Conservation (phyloP, 2,113 vertebrate genomes). For the Tetrao urogallus region DNA sequence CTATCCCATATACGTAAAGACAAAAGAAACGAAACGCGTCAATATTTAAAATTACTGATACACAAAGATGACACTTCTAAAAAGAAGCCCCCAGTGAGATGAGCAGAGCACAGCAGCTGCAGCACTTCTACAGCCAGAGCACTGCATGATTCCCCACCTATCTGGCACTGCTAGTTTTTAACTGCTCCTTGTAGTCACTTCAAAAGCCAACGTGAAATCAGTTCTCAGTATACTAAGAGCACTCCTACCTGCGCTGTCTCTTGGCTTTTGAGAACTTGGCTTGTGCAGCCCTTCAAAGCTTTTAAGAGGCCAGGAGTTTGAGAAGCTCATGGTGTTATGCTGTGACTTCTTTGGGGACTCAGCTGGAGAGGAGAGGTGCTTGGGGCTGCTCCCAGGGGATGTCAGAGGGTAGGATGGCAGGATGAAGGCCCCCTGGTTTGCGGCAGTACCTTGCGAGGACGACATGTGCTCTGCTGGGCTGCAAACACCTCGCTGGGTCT, state of each 20-base stretch:
- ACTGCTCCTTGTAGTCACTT: too few relatives aligned
- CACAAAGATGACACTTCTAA: background rate
- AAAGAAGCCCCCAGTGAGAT: background rate
- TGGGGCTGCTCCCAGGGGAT: constrained; percentile 79
- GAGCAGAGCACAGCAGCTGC: accelerated
- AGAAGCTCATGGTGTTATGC: constrained; percentile 79
- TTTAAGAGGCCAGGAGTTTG: constrained; percentile 91
- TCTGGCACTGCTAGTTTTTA: background rate
- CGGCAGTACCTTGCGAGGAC: constrained; percentile 56
- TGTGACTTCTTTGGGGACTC: constrained; percentile 73
- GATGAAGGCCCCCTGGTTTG: constrained; percentile 78
- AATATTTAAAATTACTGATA: background rate
- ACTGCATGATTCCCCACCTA: accelerated
- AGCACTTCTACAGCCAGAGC: accelerated
- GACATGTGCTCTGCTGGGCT: constrained; percentile 78
- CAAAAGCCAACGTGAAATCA: accelerated
- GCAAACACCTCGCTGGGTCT: constrained; percentile 72
- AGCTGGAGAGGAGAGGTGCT: constrained; percentile 67
- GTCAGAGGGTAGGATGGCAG: constrained; percentile 87
- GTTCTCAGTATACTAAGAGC: accelerated
- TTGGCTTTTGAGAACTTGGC: constrained; percentile 64
- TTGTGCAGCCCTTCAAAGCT: constrained; percentile 76
- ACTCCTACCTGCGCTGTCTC: constrained; percentile 70
- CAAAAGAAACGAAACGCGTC: background rate
- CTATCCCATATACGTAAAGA: background rate